Evolutionary conservation across 1,140 invertebrate genomes (phyloP).

Genomic region (Drosophila persimilis): DNA sequence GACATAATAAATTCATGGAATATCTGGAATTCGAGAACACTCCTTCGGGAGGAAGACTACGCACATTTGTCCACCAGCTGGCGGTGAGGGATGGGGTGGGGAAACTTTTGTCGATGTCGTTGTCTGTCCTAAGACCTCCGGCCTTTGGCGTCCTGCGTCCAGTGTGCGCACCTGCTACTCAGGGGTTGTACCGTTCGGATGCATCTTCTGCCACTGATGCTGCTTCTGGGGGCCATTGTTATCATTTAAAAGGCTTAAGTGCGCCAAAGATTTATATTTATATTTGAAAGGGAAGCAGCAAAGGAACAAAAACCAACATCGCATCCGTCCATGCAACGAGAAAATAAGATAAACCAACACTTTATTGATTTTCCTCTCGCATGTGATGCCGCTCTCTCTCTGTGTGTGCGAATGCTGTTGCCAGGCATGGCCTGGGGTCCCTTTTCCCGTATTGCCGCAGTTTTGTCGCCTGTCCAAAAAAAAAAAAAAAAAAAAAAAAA

Average conservation of each 20-base stretch:
- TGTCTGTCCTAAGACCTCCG: conserved; percentile 23
- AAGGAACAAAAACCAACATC: conserved; percentile 10
- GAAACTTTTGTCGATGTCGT: not conserved
- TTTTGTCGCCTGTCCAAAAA: conserved; percentile 59
- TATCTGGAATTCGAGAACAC: conserved; percentile 17
- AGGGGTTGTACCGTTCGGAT: conserved; percentile 24
- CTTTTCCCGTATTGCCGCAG: conserved; percentile 33
- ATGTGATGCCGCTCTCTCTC: conserved; percentile 23
- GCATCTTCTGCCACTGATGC: conserved; percentile 22
- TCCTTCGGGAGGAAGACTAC: not conserved
- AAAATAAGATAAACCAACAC: conserved; percentile 68
- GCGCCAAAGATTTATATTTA: conserved; percentile 75
- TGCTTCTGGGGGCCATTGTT: conserved; percentile 52
- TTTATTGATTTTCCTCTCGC: conserved; percentile 74
- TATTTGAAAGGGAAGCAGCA: conserved; percentile 46
- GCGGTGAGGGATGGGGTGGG: not conserved
- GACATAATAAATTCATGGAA: conserved; percentile 51
- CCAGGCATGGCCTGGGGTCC: conserved; percentile 33
- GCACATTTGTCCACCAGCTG: conserved; percentile 2
- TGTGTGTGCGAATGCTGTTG: conserved; percentile 52
- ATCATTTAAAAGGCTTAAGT: conserved; percentile 81
- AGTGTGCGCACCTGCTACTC: conserved; percentile 64
- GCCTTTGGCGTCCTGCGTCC: conserved; percentile 10
- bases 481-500: conserved; percentile 2
- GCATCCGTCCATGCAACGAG: conserved; percentile 37